Evolutionary conservation across 2,888 invertebrate genomes (phyloP).

Genomic region (Drosophila yooni): DNA sequence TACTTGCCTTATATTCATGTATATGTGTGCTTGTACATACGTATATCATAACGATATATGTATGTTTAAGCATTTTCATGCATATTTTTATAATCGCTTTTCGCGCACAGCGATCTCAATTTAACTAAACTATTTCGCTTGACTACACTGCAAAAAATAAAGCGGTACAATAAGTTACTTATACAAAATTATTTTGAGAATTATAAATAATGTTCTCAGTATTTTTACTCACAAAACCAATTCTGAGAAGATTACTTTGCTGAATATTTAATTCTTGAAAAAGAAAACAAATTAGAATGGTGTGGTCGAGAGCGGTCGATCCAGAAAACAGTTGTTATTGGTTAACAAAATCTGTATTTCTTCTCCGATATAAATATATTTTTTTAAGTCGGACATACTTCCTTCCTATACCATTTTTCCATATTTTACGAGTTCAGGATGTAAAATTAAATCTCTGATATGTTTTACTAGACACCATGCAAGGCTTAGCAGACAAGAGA

Average conservation of each 20-base stretch:
- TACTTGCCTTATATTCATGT: conserved; percentile 20
- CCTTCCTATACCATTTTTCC: neutral
- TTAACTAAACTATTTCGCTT: conserved; percentile 17
- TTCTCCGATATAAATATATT: neutral
- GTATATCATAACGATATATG: conserved; percentile 57
- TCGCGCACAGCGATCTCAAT: conserved; percentile 19
- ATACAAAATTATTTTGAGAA: neutral
- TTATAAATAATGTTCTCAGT: neutral
- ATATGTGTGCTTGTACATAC: conserved; percentile 1
- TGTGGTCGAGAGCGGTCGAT: neutral
- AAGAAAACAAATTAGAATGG: rapidly evolving
- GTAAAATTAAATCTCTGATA: neutral
- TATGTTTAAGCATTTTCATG: conserved; percentile 34
- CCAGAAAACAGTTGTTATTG: neutral
- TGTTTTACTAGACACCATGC: neutral
- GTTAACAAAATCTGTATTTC: neutral
- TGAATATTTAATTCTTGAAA: neutral
- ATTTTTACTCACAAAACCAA: neutral
- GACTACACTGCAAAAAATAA: conserved; percentile 14
- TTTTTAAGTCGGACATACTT: neutral
- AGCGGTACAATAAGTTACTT: neutral
- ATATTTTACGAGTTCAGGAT: neutral
- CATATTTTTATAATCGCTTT: conserved; percentile 54
- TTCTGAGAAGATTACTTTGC: neutral
- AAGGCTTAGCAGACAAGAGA: neutral